Evolutionary conservation across 2,113 vertebrate species (phyloP).

Genomic region (Cephalopholis sonnerati): DNA sequence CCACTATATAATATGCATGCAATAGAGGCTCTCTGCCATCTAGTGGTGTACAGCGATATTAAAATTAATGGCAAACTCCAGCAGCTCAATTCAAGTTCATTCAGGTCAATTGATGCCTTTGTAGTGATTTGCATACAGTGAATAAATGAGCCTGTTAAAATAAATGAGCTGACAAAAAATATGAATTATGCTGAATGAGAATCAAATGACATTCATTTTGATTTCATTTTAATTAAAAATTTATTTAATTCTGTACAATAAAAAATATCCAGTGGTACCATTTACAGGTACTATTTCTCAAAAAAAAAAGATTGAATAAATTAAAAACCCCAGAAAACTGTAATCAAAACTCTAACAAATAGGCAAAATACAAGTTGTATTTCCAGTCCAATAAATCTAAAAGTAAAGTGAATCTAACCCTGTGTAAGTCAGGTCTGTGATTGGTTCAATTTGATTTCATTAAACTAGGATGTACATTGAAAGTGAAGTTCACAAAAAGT

Average conservation of each 20-base stretch:
- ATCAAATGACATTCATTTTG: not conserved
- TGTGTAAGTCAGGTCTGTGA: constrained; percentile 19
- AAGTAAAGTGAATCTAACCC: not conserved
- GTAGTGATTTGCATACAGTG: not conserved
- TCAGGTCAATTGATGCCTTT: not conserved
- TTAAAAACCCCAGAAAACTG: constrained; percentile 35
- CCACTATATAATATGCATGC: not conserved
- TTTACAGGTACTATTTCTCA: not conserved
- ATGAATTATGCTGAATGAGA: not conserved
- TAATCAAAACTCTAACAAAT: constrained; percentile 21
- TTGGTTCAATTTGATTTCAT: not conserved
- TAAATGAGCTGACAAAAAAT: not conserved
- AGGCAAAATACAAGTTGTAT: constrained; percentile 54
- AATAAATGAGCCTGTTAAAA: not conserved
- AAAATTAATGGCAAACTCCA: not conserved
- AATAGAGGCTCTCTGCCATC: constrained; percentile 52
- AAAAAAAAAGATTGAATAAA: constrained; percentile 59
- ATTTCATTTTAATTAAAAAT: constrained; percentile 59
- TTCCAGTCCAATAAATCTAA: constrained; percentile 35
- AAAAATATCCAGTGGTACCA: constrained; percentile 71
- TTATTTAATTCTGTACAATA: constrained; percentile 66
- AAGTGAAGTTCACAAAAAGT: constrained; percentile 7
- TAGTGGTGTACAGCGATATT: constrained; percentile 49
- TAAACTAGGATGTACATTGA: not conserved
- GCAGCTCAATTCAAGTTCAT: not conserved